Evolutionary conservation across 64 coral and sea anemone genomes (phyloP), one percentile per base, ranked within the genome.

Genomic region (Montipora cactus): DNA sequence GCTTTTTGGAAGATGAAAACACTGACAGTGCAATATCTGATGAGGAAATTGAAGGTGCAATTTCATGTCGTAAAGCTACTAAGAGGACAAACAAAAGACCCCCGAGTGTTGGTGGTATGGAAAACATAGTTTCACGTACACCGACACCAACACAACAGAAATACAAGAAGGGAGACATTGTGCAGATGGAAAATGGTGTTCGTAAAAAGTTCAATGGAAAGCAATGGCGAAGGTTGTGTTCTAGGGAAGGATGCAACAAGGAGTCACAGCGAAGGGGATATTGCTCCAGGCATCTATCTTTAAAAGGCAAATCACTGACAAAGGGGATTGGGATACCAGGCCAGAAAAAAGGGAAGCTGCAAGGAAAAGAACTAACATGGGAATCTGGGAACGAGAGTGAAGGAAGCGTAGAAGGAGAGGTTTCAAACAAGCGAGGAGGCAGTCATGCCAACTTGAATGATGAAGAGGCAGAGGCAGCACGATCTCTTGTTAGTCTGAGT

Each of bases 141-240:
- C 89, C 95, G 18, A 92, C 98, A 16, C 95, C 95, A 2, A 99
- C 98, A 70, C 98, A 96, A 59, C 98, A 96, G 76, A 99, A 99
- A 90, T 99, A 96, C 61, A 99, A 99, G 83, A 99, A 99, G 68
- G 98, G 98, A 0, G 98, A 99, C 68, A 96, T 99, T 83, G 95
- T 99, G 6, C 95, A 96, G 75, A 99, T 89, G 83, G 89, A 92
- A 74, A 99, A 94, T 90, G 98, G 98, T 8, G 94, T 99, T 73
- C 92, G 98, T 2, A 99, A 99, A 44, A 99, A 99, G 83, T 99
- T 99, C n/a, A 99, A 99, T 79, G 98, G 98, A 1, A 99, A 99
- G 59, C 98, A 99, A 21, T 99, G 98, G 98, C 81, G 98, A 18
- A 84, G 98, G 72, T 57, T 99, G 10, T 99, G 98, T 87, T 99